Base-by-base conservation (phyloP, 2,113 vertebrate genomes). In the Hyperopisus bebe region DNA sequence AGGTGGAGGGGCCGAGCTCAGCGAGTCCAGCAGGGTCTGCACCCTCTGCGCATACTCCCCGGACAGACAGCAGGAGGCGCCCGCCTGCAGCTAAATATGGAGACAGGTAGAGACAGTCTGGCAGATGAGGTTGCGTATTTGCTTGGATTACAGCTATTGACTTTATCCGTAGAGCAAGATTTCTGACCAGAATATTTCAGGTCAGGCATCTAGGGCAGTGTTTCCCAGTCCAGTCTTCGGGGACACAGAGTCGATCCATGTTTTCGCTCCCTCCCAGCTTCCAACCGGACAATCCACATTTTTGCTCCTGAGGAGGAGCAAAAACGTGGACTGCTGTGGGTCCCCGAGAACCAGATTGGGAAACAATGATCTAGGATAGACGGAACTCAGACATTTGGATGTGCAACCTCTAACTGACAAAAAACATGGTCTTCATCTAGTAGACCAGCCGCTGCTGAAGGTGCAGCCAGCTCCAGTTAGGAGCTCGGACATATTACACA, bases 71-170 rank as follows among this genome's bases (percentile, higher is more conserved):
- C 91, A 90, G 62, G 92, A 88, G 9, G 48, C 89, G 0, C 89
- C 47, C 88, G 55, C 90, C 91, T 93, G 93, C 86, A 95, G 90
- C 95, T 96, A 92, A 31, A 80, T 90, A 48, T 50, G 77, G 50
- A 58, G 17, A 74, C 6, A 0, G 9, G 86, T 2, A 46, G 0
- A 58, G 17, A 31, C 9, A 24, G 21, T 44, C 55, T 44, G 39
- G 27, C 27, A 77, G 13, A 82, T 21, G 8, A 82, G 24, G 46
- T 15, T 39, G 24, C 6, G 5, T 27, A 44, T 44, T 42, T 84
- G 1, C 44, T 42, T 80, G 35, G 74, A 80, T 42, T 80, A 80
- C 82, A 84, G 3, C 39, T 46, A 46, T 84, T 42, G 24, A 44
- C 24, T 83, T 83, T 84, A 46, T 47, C 24, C 2, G 39, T 84